phyloP scores from a whole-genome alignment of 2,113 vertebrate species.

The Anseranas semipalmata region DNA sequence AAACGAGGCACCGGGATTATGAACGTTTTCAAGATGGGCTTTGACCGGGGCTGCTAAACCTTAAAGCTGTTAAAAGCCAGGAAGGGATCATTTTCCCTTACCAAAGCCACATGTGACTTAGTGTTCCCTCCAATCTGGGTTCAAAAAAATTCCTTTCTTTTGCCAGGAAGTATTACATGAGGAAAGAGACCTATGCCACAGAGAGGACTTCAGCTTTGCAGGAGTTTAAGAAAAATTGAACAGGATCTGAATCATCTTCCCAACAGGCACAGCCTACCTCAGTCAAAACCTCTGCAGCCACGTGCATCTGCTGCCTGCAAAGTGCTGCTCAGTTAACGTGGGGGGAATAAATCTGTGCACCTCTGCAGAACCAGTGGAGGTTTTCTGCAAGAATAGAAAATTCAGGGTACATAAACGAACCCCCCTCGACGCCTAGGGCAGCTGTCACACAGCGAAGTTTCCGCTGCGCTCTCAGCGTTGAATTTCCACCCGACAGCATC shows the following conservation, averaged over 20 bases:
- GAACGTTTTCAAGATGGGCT: not conserved
- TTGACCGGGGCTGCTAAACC: not conserved
- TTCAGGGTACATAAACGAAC: rapidly evolving
- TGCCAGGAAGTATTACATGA: not conserved
- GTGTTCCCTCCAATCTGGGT: not conserved
- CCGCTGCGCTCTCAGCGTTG: rapidly evolving
- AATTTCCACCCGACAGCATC: not conserved
- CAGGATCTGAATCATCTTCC: not conserved
- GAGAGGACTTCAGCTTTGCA: not conserved
- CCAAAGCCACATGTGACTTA: slow-evolving; percentile 20
- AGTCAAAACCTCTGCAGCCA: not conserved
- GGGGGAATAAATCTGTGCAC: not conserved
- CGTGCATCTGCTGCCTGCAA: not conserved
- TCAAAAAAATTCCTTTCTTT: not conserved
- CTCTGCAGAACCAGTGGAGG: rapidly evolving
- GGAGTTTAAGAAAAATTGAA: not conserved
- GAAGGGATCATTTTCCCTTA: not conserved
- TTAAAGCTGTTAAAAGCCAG: not conserved
- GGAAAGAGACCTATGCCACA: not conserved
- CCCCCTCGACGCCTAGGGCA: rapidly evolving
- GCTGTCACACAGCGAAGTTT: not conserved
- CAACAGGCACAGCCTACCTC: not conserved
- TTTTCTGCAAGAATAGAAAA: not conserved
- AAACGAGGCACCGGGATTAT: rapidly evolving
- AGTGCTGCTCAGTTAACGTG: rapidly evolving